Percentiles rank a stretch among this genome's conserved stretches.
phyloP scores from a whole-genome alignment of 2,888 invertebrate genomes.

The Toxonevra muliebris region DNA sequence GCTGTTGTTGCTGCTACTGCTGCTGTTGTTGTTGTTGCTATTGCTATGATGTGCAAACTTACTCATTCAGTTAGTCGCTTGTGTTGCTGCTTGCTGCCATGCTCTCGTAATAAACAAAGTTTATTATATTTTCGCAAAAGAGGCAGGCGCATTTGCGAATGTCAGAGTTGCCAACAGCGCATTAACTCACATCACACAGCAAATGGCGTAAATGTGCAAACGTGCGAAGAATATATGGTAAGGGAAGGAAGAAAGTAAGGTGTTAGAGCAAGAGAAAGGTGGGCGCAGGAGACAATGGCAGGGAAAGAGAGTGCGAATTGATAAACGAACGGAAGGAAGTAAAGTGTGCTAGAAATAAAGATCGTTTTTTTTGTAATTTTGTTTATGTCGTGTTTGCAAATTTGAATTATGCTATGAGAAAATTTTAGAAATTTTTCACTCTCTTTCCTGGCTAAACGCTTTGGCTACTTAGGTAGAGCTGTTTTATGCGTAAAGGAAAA shows the following conservation, averaged over 20 bases:
- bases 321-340: too few species aligned
- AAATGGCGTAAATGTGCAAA: too few species aligned
- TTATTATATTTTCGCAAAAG: constrained; percentile 22
- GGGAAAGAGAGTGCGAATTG: too few species aligned
- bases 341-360: too few species aligned
- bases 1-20: neutral
- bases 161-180: constrained; percentile 12
- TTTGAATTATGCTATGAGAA: constrained; percentile 9
- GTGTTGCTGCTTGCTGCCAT: constrained; percentile 8
- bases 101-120: constrained; percentile 29
- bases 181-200: neutral
- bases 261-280: too few species aligned
- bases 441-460: neutral
- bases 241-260: too few species aligned
- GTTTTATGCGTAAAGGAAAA: too few species aligned
- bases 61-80: neutral
- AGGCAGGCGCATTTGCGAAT: constrained; percentile 14
- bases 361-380: too few species aligned
- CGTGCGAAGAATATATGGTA: too few species aligned
- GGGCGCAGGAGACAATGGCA: too few species aligned
- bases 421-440: constrained; percentile 9
- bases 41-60: neutral
- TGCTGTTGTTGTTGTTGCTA: constrained; percentile 11
- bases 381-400: constrained; percentile 5
- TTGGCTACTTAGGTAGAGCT: too few species aligned